A percentile compares a stretch with the other conserved stretches of the same genome.
Evolutionary conservation across 2,113 vertebrate species (phyloP).

Genomic region (Orycteropus afer): DNA sequence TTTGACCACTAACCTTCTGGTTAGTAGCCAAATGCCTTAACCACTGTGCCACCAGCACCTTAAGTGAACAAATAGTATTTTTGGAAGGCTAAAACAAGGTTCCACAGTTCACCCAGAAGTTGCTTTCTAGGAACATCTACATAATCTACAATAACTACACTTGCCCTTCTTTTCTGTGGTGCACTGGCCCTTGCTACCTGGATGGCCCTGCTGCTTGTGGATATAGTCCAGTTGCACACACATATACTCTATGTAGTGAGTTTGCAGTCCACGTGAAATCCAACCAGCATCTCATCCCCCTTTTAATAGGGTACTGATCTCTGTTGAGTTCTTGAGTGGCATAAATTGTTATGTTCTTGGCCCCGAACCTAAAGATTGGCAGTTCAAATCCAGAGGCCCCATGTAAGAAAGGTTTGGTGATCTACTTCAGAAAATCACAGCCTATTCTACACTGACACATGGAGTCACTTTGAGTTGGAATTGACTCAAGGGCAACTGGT

Average conservation of each 20-base stretch:
- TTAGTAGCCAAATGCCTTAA: too few species aligned
- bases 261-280: neutral
- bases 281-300: neutral
- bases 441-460: neutral
- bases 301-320: neutral
- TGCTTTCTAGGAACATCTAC: neutral
- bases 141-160: too few species aligned
- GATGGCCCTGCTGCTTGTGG: neutral
- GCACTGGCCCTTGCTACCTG: neutral
- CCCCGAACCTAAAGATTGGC: neutral
- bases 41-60: too few species aligned
- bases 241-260: neutral
- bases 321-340: neutral
- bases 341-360: neutral
- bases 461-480: neutral
- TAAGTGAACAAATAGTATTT: constrained; percentile 16
- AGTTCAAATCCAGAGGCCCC: neutral
- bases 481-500: neutral
- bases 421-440: neutral
- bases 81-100: constrained; percentile 8
- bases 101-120: neutral
- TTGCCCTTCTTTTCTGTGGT: neutral
- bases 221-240: accelerated
- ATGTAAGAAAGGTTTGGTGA: neutral
- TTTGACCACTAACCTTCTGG: too few species aligned